Conservation (phyloP, 64 coral and sea anemone species). For the Montipora sp. region DNA sequence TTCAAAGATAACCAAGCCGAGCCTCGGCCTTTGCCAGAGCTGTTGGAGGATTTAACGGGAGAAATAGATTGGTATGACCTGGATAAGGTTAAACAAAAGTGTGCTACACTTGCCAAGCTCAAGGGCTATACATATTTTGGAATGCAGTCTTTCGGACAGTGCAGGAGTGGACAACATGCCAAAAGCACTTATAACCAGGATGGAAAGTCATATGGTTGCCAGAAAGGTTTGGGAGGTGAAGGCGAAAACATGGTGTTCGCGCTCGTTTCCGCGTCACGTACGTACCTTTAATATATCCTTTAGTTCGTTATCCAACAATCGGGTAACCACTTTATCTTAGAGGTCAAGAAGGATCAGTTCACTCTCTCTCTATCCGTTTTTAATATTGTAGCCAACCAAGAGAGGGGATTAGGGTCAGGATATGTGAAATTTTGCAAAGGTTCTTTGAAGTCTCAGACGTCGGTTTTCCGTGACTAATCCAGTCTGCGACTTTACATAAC, state of each 20-base stretch:
- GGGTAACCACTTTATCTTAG: too few relatives aligned
- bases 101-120: slow-evolving; percentile 8
- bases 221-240: not conserved
- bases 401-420: too few relatives aligned
- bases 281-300: not conserved
- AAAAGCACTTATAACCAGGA: not conserved
- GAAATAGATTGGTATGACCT: slow-evolving; percentile 30
- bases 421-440: too few relatives aligned
- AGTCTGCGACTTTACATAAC: too few relatives aligned
- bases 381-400: too few relatives aligned
- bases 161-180: slow-evolving; percentile 10
- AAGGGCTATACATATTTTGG: slow-evolving; percentile 28
- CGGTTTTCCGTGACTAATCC: too few relatives aligned
- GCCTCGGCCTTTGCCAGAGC: not conserved
- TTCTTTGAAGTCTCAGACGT: too few relatives aligned
- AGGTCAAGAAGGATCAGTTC: too few relatives aligned
- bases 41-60: slow-evolving; percentile 11
- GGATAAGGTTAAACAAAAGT: not conserved
- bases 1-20: slow-evolving; percentile 38
- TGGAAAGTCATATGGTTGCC: not conserved
- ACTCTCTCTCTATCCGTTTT: too few relatives aligned
- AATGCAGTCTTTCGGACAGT: slow-evolving; percentile 21
- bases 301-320: too few relatives aligned
- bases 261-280: not conserved
- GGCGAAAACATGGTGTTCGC: slow-evolving; percentile 12